Conservation (phyloP, 2,888 invertebrate genomes). For the Eilema caniola region DNA sequence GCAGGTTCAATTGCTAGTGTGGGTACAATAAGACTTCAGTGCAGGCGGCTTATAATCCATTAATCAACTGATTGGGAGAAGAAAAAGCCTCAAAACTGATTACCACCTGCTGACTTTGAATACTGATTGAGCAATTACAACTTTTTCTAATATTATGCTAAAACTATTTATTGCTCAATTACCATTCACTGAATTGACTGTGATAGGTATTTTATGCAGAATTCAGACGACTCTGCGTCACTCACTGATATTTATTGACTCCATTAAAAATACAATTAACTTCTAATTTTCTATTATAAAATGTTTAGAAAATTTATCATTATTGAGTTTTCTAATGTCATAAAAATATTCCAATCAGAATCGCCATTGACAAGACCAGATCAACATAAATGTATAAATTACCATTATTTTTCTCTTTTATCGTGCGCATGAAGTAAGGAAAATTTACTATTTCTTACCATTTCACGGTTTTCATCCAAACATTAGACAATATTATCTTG, state of each 20-base stretch:
- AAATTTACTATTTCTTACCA: no score
- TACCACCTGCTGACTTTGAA: slow-evolving; percentile 3
- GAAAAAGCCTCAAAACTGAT: not conserved
- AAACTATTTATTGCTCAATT: slow-evolving; percentile 5
- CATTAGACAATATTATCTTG: not conserved
- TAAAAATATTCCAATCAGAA: no score
- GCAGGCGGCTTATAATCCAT: not conserved
- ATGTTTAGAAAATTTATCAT: no score
- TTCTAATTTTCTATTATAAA: not conserved
- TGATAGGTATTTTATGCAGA: not conserved
- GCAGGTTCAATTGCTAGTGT: no score
- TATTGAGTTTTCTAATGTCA: no score
- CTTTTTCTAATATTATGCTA: not conserved
- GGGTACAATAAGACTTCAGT: not conserved
- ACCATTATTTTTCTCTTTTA: not conserved
- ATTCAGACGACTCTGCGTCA: not conserved
- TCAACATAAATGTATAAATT: no score
- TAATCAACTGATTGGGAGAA: not conserved
- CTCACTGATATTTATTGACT: not conserved
- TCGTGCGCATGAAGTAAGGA: no score
- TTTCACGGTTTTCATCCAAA: no score
- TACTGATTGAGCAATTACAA: not conserved
- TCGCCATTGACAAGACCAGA: no score
- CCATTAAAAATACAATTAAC: not conserved
- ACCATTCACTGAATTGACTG: not conserved